Percentiles rank a stretch among this genome's conserved stretches.
Evolutionary conservation across 2,888 invertebrate species (phyloP).

Genomic region (Iselma pallidipennis): DNA sequence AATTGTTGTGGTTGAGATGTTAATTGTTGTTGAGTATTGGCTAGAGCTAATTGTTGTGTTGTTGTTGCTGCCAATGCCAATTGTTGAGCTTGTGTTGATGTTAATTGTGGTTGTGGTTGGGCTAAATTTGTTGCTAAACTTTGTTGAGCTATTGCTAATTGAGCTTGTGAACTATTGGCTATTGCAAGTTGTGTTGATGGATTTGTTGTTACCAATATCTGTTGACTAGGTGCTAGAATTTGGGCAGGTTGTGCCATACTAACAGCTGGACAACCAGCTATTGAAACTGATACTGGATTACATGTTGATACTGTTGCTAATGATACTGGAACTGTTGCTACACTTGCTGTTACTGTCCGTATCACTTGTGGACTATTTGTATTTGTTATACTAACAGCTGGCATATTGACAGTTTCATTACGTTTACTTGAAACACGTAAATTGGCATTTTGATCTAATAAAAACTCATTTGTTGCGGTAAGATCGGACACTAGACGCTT

Average conservation of each 20-base stretch:
- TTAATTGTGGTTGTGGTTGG: slow-evolving; percentile 44
- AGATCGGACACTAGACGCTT: slow-evolving; percentile 73
- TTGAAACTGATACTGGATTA: slow-evolving; percentile 58
- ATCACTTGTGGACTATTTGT: slow-evolving; percentile 56
- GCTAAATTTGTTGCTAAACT: slow-evolving; percentile 52
- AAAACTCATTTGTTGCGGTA: slow-evolving; percentile 76
- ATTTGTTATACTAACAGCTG: slow-evolving; percentile 64
- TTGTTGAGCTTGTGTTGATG: slow-evolving; percentile 44
- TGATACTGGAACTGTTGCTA: slow-evolving; percentile 65
- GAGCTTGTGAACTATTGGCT: slow-evolving; percentile 52
- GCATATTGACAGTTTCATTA: slow-evolving; percentile 62
- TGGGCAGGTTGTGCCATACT: slow-evolving; percentile 63
- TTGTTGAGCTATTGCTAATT: slow-evolving; percentile 53
- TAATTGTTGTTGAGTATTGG: slow-evolving; percentile 29
- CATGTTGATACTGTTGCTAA: slow-evolving; percentile 63
- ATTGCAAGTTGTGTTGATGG: slow-evolving; percentile 52
- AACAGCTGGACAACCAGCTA: slow-evolving; percentile 62
- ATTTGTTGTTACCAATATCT: slow-evolving; percentile 54
- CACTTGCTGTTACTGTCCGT: slow-evolving; percentile 63
- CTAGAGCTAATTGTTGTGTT: slow-evolving; percentile 30
- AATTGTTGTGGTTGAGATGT: slow-evolving; percentile 51
- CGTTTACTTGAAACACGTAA: slow-evolving; percentile 65
- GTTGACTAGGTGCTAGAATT: slow-evolving; percentile 55
- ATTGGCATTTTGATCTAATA: slow-evolving; percentile 77
- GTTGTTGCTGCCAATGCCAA: slow-evolving; percentile 39